Conservation (phyloP, 2,797 vertebrate genomes). For the Thripadectes ignobilis region DNA sequence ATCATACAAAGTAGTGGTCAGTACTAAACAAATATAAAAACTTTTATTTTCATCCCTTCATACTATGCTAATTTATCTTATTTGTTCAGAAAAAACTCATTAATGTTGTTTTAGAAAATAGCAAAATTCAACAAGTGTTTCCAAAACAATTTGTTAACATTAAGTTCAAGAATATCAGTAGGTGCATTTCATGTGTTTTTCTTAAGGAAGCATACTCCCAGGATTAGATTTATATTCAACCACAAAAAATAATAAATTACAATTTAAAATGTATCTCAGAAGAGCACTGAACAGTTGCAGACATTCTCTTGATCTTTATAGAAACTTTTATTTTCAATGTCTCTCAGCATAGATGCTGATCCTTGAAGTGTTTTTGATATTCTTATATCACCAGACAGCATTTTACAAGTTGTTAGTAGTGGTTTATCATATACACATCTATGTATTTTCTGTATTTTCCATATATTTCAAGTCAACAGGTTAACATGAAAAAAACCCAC, state of each 20-base stretch:
- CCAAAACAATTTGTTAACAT: background rate
- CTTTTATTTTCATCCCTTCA: background rate
- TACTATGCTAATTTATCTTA: background rate
- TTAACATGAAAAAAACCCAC: rapidly evolving
- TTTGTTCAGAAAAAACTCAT: background rate
- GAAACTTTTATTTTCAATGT: background rate
- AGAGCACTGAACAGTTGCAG: background rate
- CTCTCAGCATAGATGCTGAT: background rate
- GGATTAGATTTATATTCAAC: background rate
- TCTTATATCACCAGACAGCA: background rate
- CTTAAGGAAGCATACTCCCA: background rate
- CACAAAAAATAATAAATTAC: background rate
- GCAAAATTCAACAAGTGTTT: background rate
- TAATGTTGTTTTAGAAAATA: background rate
- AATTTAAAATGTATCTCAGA: background rate
- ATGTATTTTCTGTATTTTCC: background rate
- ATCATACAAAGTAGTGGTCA: background rate
- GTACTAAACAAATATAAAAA: background rate
- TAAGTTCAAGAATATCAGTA: background rate
- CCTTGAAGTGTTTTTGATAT: background rate
- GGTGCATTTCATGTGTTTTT: background rate
- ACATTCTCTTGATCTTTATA: background rate
- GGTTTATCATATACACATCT: background rate
- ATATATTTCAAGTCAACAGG: background rate
- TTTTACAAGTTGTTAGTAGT: background rate